phyloP scores from a whole-genome alignment of 2,888 invertebrate species.

The Adelognathus sp. region DNA sequence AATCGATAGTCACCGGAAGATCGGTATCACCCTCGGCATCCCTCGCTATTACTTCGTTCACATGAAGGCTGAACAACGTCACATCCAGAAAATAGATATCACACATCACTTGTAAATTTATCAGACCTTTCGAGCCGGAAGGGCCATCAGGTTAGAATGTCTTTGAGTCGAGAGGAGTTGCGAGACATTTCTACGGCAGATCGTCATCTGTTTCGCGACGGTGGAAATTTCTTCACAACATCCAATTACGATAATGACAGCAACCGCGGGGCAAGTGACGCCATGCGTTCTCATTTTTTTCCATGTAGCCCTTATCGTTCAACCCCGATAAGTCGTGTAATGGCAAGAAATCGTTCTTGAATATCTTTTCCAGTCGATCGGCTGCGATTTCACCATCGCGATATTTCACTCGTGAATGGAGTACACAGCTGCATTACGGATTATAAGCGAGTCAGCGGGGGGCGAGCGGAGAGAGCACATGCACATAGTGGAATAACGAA shows the following conservation, averaged over 20 bases:
- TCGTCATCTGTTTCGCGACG: slow-evolving; percentile 32
- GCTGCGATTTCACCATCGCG: slow-evolving; percentile 46
- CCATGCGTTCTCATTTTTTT: not conserved
- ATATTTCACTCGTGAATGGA: slow-evolving; percentile 48
- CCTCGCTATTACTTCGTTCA: slow-evolving; percentile 48
- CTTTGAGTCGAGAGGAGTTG: not conserved
- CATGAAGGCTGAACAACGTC: slow-evolving; percentile 45
- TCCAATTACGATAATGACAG: slow-evolving; percentile 66
- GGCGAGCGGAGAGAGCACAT: not conserved
- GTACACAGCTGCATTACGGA: slow-evolving; percentile 42
- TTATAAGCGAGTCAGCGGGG: slow-evolving; percentile 38
- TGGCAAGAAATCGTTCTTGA: slow-evolving; percentile 35
- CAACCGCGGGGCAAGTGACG: slow-evolving; percentile 33
- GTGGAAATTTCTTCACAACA: slow-evolving; percentile 24
- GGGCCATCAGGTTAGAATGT: slow-evolving; percentile 17
- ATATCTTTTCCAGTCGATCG: slow-evolving; percentile 41
- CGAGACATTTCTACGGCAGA: slow-evolving; percentile 4
- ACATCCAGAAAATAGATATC: slow-evolving; percentile 61
- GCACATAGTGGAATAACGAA: not conserved
- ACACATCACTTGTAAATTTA: slow-evolving; percentile 29
- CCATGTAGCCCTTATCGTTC: slow-evolving; percentile 23
- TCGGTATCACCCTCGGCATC: slow-evolving; percentile 58
- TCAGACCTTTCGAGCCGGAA: not conserved
- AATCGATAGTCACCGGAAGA: slow-evolving; percentile 51
- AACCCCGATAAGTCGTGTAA: slow-evolving; percentile 49